Base-by-base conservation (phyloP, 2,113 vertebrate genomes). In the Lophochroa leadbeateri region DNA sequence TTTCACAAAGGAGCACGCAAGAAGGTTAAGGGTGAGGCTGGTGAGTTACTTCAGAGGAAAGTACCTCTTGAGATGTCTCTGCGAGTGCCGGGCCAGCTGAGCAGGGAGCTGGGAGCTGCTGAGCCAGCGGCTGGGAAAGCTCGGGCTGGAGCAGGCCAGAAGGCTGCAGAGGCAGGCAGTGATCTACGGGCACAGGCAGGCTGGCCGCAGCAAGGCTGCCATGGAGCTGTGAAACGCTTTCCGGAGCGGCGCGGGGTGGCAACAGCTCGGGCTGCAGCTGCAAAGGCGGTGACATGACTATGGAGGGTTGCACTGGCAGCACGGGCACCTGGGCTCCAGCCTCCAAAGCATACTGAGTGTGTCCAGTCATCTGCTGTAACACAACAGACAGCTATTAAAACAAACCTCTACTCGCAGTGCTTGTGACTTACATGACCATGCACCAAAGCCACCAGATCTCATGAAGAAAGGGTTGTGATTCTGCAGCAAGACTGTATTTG, bases 201-300 rank as follows among this genome's bases (percentile, higher is more conserved):
- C 98, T 97, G 43, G 95, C 94, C 17, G 94, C 70, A 92, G 97
- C 96, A 88, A 98, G 97, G 77, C 96, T 98, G 95, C 98, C 96
- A 55, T 97, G 96, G 69, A 97, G 74, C 95, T 98, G 98, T 50
- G 98, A 81, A 96, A 96, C 28, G 58, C 97, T 92, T 90, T 98
- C 98, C 1, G 96, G 89, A 86, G 95, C 92, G 49, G 93, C 63
- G 33, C 65, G 16, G 50, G 97, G 94, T 1, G 94, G 97, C 83
- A 98, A 67, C 58, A 90, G 67, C 15, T 98, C 98, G 0, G 97
- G 95, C 68, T 97, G 96, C 72, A 97, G 63, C 65, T 97, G 96
- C 93, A 98, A 79, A 41, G 98, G 98, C 4, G 98, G 98, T 27
- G 98, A 98, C 72, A 98, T 90, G 84, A 98, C 74, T 53, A 97